These are phyloP conservation scores for Epinephelus coioides DNA, from an alignment of 2,797 vertebrate species.

Conservation along the genomic window DNA sequence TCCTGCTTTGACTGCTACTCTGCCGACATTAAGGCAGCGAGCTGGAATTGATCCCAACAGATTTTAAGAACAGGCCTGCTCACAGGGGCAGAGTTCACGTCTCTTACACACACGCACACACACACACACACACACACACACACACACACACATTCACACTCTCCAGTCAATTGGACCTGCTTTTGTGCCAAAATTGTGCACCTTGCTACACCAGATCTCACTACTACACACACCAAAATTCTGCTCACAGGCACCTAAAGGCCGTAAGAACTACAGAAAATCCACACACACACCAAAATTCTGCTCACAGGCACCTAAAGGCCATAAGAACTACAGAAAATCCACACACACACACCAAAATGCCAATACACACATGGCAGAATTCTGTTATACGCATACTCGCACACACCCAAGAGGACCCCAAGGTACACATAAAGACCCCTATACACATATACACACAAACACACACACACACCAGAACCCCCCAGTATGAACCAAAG, in stretches of 20 bases:
- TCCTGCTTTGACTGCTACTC: constrained; percentile 70
- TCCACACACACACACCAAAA: constrained; percentile 32
- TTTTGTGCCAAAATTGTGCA: constrained; percentile 57
- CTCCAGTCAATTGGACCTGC: constrained; percentile 57
- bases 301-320: constrained; percentile 58
- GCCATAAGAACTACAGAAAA: constrained; percentile 24
- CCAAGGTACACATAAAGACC: constrained; percentile 37
- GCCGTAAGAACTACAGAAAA: constrained; percentile 24
- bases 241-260: constrained; percentile 58
- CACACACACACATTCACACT: constrained; percentile 24
- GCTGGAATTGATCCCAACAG: constrained; percentile 78
- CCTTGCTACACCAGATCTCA: constrained; percentile 42
- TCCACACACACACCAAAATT: constrained; percentile 29
- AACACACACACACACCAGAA: constrained; percentile 43
- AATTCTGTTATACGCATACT: constrained; percentile 28
- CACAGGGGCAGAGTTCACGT: constrained; percentile 65
- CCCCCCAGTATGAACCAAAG: constrained; percentile 67
- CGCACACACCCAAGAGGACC: constrained; percentile 36
- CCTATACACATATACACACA: not conserved
- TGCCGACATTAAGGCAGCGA: constrained; percentile 70
- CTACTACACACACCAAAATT: constrained; percentile 31
- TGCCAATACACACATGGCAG: constrained; percentile 26
- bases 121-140: constrained; percentile 15
- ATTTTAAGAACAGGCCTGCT: constrained; percentile 74
- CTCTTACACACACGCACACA: not conserved